Evolutionary conservation across 2,797 vertebrate genomes (phyloP), one percentile per base, ranked within the genome.

Genomic region (Gastrophryne carolinensis): DNA sequence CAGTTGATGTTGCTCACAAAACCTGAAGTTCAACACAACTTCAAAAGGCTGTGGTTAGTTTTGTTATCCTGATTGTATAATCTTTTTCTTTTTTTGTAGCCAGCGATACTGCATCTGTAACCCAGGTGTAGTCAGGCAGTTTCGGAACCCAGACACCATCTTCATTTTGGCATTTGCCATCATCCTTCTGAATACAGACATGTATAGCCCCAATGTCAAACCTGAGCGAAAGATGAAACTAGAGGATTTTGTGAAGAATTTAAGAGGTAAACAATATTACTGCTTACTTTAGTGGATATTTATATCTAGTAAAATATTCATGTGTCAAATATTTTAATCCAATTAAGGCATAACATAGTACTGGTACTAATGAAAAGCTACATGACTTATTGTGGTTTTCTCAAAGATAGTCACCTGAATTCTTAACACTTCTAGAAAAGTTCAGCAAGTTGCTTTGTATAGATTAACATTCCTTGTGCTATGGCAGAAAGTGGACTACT

Each of bases 151-250:
- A 0, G 97, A 98, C 86, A 98, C 96, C 83, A 98, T 98, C 88
- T 98, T 98, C 89, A 98, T 98, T 86, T 90, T 98, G 81, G 96
- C 96, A 50, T 98, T 98, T 6, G 96, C 96, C 76, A 95, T 98
- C 88, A 98, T 98, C 85, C 92, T 98, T 68, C 91, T 98, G 83
- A 98, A 98, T 89, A 98, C 97, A 0, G 97, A 99, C 87, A 99
- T 99, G 97, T 99, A 99, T 89, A 98, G 96, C 83, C 97, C 97
- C 79, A 98, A 95, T 0, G 96, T 99, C 77, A 99, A 98, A 83
- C 95, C 95, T 0, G 97, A 99, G 85, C 92, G 96, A 71, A 99
- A 99, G 86, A 99, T 99, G 97, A 98, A 98, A 84, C 89, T 98
- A 21, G 97, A 99, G 81, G 97, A 99, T 86, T 99, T 99, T 80